phyloP scores from a whole-genome alignment of 1,140 invertebrate genomes.

The Triops cancriformis region DNA sequence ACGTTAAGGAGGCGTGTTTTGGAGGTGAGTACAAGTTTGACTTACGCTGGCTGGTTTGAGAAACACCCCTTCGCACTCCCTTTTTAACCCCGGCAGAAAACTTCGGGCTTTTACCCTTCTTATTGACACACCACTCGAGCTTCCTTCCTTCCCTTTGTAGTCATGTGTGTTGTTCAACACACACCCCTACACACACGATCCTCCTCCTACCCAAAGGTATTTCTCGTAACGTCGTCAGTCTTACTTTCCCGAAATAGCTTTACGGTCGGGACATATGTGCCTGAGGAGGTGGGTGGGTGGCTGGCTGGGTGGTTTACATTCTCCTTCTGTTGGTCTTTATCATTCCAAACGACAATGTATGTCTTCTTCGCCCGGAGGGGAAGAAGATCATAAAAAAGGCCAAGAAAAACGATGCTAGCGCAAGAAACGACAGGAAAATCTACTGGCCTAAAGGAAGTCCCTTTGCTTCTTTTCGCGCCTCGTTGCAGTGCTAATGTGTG shows the following conservation, averaged over 20 bases:
- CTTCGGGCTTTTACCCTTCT: not conserved
- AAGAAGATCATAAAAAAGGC: not conserved
- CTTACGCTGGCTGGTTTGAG: too few relatives aligned
- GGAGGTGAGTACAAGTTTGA: too few relatives aligned
- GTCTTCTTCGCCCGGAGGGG: not conserved
- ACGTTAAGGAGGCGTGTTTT: too few relatives aligned
- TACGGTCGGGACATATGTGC: not conserved
- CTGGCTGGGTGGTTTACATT: too few relatives aligned
- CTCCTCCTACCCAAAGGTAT: not conserved
- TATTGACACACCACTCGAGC: slow-evolving; percentile 10
- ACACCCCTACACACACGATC: not conserved
- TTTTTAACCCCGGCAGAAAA: not conserved
- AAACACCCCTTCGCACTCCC: too few relatives aligned
- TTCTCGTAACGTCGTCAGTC: not conserved
- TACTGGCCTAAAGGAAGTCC: not conserved
- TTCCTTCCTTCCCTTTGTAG: not conserved
- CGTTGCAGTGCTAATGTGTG: slow-evolving; percentile 5
- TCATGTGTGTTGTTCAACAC: not conserved
- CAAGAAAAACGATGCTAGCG: not conserved
- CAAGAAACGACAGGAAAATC: not conserved
- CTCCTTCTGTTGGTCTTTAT: not conserved
- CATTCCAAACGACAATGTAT: not conserved
- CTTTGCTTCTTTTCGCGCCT: not conserved
- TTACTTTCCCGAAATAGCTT: not conserved
- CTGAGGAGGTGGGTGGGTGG: not conserved